phyloP scores from a whole-genome alignment of 2,797 vertebrate species.

The Sarcoramphus papa region DNA sequence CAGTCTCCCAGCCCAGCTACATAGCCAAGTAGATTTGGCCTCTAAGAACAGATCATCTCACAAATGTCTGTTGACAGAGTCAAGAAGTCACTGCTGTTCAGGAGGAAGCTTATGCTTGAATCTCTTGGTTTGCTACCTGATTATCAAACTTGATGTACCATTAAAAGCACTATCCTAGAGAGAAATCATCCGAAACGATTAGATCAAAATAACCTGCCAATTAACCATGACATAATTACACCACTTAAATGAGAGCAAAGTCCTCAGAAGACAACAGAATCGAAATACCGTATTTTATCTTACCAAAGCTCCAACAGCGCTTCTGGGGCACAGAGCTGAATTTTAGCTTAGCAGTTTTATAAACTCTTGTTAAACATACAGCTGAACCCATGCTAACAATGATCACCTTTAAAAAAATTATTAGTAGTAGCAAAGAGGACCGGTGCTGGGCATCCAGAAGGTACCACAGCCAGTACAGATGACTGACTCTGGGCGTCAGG shows the following conservation, averaged over 20 bases:
- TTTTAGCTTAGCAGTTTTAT: neutral
- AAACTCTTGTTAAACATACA: neutral
- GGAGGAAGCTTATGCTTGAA: neutral
- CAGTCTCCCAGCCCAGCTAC: neutral
- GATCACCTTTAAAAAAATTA: neutral
- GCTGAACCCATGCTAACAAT: neutral
- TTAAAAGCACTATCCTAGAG: neutral
- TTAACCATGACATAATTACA: conserved; percentile 22
- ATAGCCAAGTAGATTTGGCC: neutral
- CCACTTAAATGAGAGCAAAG: neutral
- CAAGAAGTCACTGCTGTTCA: neutral
- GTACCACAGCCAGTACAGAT: neutral
- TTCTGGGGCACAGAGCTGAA: neutral
- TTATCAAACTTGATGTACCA: neutral
- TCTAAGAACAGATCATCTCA: neutral
- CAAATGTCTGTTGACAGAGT: neutral
- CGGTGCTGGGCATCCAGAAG: neutral
- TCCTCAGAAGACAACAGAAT: neutral
- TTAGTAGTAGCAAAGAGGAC: neutral
- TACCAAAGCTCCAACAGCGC: neutral
- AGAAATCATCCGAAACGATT: neutral
- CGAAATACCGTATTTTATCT: rapidly evolving
- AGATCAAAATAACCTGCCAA: conserved; percentile 37
- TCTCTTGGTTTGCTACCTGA: neutral
- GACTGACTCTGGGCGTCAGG: neutral